These are phyloP conservation scores for Leptatherina wallacei DNA, from an alignment of 2,797 vertebrate species.

Conservation along the genomic window DNA sequence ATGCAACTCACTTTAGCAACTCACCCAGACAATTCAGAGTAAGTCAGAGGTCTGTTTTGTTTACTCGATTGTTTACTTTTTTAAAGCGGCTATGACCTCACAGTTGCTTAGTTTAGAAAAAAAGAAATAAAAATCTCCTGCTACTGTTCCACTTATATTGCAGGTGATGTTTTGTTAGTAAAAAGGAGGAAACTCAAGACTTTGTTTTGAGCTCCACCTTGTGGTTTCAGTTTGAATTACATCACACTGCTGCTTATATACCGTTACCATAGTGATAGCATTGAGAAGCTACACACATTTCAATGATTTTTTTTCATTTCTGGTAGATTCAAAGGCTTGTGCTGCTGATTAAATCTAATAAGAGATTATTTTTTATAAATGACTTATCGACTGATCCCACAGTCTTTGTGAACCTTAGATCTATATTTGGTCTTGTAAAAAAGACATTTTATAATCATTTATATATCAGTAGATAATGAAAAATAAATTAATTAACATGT, in stretches of 20 bases:
- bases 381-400: neutral
- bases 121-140: neutral
- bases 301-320: no score
- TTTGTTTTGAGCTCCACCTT: constrained; percentile 28
- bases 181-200: neutral
- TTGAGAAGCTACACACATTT: neutral
- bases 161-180: neutral
- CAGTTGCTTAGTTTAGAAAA: neutral
- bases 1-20: constrained; percentile 13
- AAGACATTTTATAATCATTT: neutral
- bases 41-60: neutral
- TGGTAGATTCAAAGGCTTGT: no score
- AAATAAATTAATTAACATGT: neutral
- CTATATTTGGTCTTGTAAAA: neutral
- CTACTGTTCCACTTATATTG: neutral
- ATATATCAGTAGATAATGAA: neutral
- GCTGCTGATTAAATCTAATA: no score
- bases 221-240: constrained; percentile 28
- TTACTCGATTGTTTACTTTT: neutral
- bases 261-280: no score
- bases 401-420: neutral
- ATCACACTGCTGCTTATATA: neutral
- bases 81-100: neutral
- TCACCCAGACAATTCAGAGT: neutral
- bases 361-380: no score